phyloP scores from a whole-genome alignment of 2,113 vertebrate genomes.

The Cyanoderma ruficeps region DNA sequence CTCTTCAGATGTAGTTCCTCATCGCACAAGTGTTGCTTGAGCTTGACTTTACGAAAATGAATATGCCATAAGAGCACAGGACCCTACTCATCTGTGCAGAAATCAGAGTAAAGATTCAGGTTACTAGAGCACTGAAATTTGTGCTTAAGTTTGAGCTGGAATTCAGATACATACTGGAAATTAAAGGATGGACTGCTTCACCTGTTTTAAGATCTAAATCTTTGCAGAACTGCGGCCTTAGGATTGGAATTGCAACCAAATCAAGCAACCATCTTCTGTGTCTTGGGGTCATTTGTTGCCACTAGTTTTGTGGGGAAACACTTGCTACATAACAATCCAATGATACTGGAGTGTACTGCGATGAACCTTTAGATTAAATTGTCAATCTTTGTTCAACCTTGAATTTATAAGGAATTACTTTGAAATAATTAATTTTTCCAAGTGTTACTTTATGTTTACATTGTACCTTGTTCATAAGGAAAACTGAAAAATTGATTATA shows the following conservation, averaged over 20 bases:
- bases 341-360: not conserved
- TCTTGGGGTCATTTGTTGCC: not conserved
- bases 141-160: not conserved
- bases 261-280: not conserved
- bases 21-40: not conserved
- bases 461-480: not conserved
- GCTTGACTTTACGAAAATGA: not conserved
- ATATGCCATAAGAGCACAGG: not conserved
- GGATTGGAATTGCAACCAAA: not conserved
- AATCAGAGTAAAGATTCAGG: not conserved
- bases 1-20: not conserved
- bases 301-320: not conserved
- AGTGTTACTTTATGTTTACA: not conserved
- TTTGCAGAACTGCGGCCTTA: not conserved
- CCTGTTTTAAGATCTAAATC: not conserved
- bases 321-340: not conserved
- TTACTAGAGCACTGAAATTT: not conserved
- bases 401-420: not conserved
- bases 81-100: not conserved
- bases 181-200: not conserved
- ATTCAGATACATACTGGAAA: not conserved
- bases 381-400: not conserved
- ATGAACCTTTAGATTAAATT: not conserved
- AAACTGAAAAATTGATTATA: not conserved
- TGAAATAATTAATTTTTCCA: constrained; percentile 7